Evolutionary conservation across 1,140 invertebrate genomes (phyloP), one percentile per base, ranked within the genome.

Genomic region (Helicoverpa zea): DNA sequence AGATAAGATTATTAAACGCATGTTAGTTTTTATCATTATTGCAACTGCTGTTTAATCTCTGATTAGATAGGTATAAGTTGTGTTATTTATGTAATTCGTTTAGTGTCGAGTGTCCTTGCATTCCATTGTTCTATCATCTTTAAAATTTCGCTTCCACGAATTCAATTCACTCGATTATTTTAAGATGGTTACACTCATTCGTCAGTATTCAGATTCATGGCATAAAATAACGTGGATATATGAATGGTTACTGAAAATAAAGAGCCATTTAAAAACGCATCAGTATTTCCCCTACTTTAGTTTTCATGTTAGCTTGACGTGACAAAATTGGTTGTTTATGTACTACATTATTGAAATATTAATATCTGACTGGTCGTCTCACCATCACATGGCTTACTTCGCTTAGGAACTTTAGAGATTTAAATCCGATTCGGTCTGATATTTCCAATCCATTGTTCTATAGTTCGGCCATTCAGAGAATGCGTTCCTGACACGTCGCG

Each of bases 301-400:
- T 66, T 66, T 66, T 66, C 63, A 49, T 49, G n/a, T 66, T 66
- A 49, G 43, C 63, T 66, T 66, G 63, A 49, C 35, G 18, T 66
- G 35, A 18, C 30, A 59, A 29, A 11, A 12, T 29, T 29, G 23
- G 23, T 23, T 23, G 23, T 23, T 23, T 23, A n/a, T 23, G 23
- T 23, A 23, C 23, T 23, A 23, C 23, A 23, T 23, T 23, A 23
- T 23, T 23, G 0, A 23, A 23, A 23, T 23, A 23, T 23, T 23
- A 0, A 23, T n/a, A n/a, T n/a, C n/a, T n/a, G n/a, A n/a, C n/a
- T n/a, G n/a, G n/a, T n/a, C n/a, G n/a, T n/a, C n/a, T n/a, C n/a
- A 23, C 23, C 23, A 23, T 23, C 23, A 2, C 2, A 23, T 23
- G 0, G 23, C 18, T 59, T 5, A 59, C 3, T 11, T 59, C 3